A percentile compares a stretch with the other conserved stretches of the same genome.
Evolutionary conservation across 2,113 vertebrate species (phyloP).

Genomic region (Aegithalos caudatus): DNA sequence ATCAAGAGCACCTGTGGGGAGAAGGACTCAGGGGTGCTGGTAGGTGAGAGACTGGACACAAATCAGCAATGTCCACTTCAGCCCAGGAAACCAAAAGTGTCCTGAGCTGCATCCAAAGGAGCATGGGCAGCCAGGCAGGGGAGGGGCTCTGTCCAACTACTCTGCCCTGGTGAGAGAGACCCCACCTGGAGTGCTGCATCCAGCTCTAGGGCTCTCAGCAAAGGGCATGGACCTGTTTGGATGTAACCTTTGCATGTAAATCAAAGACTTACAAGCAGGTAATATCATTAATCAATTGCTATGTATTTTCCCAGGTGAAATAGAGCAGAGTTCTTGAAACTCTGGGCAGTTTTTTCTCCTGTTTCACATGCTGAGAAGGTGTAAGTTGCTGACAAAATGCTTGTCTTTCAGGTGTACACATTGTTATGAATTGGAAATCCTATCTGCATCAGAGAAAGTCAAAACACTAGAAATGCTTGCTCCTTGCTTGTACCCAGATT

Average conservation of each 20-base stretch:
- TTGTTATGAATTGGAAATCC: background rate
- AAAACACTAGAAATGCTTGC: background rate
- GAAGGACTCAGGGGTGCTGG: background rate
- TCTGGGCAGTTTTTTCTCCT: background rate
- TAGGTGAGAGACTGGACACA: background rate
- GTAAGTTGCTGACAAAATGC: background rate
- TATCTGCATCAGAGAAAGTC: background rate
- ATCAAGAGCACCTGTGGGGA: background rate
- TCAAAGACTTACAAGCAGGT: background rate
- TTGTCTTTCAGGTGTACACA: background rate
- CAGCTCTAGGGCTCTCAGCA: background rate
- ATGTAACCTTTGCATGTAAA: background rate
- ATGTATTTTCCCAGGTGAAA: background rate
- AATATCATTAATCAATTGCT: background rate
- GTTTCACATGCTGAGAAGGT: background rate
- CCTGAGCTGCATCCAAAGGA: background rate
- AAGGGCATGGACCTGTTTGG: background rate
- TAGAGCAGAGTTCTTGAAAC: background rate
- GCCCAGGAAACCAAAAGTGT: rapidly evolving
- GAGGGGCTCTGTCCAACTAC: background rate
- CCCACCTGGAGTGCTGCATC: rapidly evolving
- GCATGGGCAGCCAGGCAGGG: background rate
- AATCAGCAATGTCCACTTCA: rapidly evolving
- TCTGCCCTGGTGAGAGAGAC: background rate
- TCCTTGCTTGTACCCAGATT: background rate